Conservation (phyloP, 2,113 vertebrate genomes). For the Corvus cornix region DNA sequence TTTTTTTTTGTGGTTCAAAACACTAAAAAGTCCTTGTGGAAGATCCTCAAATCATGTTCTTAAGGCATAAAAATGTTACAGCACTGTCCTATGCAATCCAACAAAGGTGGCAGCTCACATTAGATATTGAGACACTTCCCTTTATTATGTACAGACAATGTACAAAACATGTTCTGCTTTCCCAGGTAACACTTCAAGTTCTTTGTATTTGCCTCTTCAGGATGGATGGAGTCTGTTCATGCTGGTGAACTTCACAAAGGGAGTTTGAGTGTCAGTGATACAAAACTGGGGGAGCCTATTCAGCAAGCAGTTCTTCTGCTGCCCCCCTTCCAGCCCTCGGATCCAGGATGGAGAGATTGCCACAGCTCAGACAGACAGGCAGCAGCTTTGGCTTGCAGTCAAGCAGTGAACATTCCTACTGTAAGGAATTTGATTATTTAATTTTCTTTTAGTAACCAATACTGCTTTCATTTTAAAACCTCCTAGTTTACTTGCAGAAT, state of each 20-base stretch:
- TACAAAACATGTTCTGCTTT: neutral
- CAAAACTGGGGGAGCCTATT: constrained; percentile 70
- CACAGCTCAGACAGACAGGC: neutral
- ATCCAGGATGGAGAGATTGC: constrained; percentile 17
- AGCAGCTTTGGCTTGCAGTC: neutral
- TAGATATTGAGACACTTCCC: neutral
- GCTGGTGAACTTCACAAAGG: neutral
- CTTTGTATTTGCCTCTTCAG: neutral
- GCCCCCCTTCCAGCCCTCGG: constrained; percentile 79
- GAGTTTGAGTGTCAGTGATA: constrained; percentile 36
- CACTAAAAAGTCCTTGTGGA: neutral
- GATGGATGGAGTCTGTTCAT: neutral
- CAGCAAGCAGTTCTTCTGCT: constrained; percentile 81
- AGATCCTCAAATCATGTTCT: neutral
- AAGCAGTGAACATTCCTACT: neutral
- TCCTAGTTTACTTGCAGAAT: neutral
- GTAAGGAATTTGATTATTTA: constrained; percentile 49
- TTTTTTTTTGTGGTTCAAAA: neutral
- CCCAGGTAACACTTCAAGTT: neutral
- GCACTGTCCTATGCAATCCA: neutral
- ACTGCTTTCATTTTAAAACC: neutral
- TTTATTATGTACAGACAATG: neutral
- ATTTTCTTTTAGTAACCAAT: neutral
- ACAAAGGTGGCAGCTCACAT: neutral
- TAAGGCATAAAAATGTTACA: neutral